Evolutionary conservation across 2,113 vertebrate species (phyloP).

Genomic region (Oceanites oceanicus): DNA sequence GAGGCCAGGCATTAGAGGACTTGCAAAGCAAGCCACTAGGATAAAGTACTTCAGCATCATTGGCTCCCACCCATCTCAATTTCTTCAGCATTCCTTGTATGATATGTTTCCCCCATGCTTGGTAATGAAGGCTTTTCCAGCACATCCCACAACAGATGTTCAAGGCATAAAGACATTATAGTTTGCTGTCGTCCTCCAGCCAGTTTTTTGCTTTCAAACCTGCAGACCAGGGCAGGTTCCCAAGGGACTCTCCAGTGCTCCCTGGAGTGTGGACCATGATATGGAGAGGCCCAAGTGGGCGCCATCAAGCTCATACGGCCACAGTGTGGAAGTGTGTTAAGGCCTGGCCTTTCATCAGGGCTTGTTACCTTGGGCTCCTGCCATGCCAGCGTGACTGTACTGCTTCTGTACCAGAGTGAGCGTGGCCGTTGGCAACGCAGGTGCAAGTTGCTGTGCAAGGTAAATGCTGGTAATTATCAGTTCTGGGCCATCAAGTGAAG

Average conservation of each 20-base stretch:
- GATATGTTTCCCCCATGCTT: neutral
- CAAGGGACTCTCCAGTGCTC: neutral
- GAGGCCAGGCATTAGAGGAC: neutral
- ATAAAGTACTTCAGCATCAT: neutral
- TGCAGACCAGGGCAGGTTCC: neutral
- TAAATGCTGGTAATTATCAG: neutral
- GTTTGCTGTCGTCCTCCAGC: neutral
- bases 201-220: neutral
- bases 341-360: neutral
- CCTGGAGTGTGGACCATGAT: fast-evolving
- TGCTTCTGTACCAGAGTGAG: neutral
- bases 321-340: neutral
- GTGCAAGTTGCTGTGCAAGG: neutral
- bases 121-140: neutral
- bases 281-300: neutral
- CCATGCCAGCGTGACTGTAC: neutral
- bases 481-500: neutral
- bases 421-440: fast-evolving
- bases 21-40: neutral
- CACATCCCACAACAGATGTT: neutral
- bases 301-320: fast-evolving
- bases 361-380: neutral
- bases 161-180: neutral
- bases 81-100: neutral
- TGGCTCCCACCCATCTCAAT: neutral